Evolutionary conservation across 2,113 vertebrate genomes (phyloP).

Genomic region (Anthoscopus minutus): DNA sequence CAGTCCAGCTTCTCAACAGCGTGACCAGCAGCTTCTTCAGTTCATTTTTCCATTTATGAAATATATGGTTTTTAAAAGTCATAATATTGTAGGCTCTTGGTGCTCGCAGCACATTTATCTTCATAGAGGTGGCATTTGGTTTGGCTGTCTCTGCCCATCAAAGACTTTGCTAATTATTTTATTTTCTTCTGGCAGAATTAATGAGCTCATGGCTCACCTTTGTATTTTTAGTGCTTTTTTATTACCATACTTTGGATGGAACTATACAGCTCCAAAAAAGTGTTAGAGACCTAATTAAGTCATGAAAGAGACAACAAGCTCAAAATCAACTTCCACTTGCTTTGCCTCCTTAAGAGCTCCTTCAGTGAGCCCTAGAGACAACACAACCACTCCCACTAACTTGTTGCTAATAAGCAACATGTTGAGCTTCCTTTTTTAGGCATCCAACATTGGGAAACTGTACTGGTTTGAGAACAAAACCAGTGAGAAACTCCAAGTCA

Average conservation of each 20-base stretch:
- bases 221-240: background rate
- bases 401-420: background rate
- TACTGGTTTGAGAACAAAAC: too few species aligned
- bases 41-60: constrained; percentile 7
- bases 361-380: background rate
- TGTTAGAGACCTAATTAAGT: background rate
- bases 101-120: background rate
- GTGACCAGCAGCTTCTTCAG: background rate
- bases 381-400: background rate
- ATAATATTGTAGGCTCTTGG: background rate
- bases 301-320: background rate
- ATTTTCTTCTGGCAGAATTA: background rate
- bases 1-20: background rate
- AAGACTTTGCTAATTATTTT: background rate
- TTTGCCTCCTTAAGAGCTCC: background rate
- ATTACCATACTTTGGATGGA: background rate
- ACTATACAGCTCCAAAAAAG: background rate
- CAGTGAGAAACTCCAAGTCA: too few species aligned
- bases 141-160: background rate
- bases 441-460: background rate
- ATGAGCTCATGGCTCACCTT: background rate
- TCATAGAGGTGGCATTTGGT: background rate
- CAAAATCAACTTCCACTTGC: background rate
- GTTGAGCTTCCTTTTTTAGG: background rate
- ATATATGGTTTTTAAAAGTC: background rate